Base-by-base conservation (phyloP, 2,888 invertebrate genomes). In the Troides helena region DNA sequence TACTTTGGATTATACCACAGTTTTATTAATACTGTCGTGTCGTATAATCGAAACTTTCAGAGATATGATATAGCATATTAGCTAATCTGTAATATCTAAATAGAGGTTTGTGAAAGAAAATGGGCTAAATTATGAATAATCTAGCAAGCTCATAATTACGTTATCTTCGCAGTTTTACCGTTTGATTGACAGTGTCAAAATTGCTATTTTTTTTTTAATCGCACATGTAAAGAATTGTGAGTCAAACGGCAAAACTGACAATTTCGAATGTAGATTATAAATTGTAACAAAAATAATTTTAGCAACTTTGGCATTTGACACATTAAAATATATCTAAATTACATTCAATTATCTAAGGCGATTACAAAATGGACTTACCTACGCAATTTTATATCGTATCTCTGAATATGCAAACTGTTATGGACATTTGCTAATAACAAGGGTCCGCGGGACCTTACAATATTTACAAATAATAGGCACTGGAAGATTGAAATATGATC, bases 1-100 rank as follows among this genome's bases (percentile, higher is more conserved):
- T 88, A 86, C 83, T 82, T 77, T 82, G 60, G 64, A 75, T 79
- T 82, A 86, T 88, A 90, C 85, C 89, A 90, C 87, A 85, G 84
- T 86, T 82, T 83, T 50, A 76, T 85, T 90, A 91, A 91, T 92
- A 92, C 92, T 92, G 92, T 86, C 87, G 84, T 88, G 86, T 83
- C 78, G 79, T 82, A 82, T 79, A 82, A 81, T 83, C 76, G 79
- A 80, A 78, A 78, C 72, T 83, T 88, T 88, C 86, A 90, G 88
- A 90, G 89, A 89, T 89, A 90, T 86, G 88, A 88, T 88, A 89
- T 58, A 58, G 23, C 57, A 58, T 23, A 58, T 21, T 58, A 10
- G 10, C 23, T 12, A 23, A 58, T 23, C 12, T 58, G 5, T 58
- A 58, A 57, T 61, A 43, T 71, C 21, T 56, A 30, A 30, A 30